Base-by-base conservation (phyloP, 1,140 invertebrate species). In the Microvelia longipes region DNA sequence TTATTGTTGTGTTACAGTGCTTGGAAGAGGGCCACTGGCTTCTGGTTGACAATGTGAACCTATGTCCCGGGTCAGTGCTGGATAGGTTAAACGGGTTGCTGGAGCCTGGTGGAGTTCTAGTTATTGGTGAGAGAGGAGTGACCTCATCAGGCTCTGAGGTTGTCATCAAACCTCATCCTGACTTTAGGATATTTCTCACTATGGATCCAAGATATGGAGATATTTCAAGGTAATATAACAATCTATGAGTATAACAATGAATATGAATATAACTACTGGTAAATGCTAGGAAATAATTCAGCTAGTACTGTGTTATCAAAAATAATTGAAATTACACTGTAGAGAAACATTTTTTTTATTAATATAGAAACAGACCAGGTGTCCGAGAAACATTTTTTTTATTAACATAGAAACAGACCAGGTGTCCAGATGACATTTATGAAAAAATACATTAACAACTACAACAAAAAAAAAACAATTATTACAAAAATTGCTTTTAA, bases 171-270 rank as follows among this genome's bases (percentile, higher is more conserved):
- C 94, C 96, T 1, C 94, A 99, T 79, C 82, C 86, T 35, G 86
- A 98, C 77, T 99, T 99, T 78, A 86, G 96, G 66, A 83, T 98
- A 24, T 96, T 99, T 77, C 85, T 99, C 35, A 90, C 94, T 0
- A 94, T 98, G 87, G 90, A 99, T 83, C 93, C 96, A 0, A 88
- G 88, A 75, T 88, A 93, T 82, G 96, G 95, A 0, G 93, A 97
- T 80, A 91, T 99, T 70, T 99, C 97, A 1, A 85, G 86, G 86
- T 87, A 79, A 75, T 69, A n/a, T n/a, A n/a, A n/a, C n/a, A n/a
- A n/a, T n/a, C n/a, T n/a, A 75, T 69, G 69, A 24, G 29, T 19
- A 26, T 35, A 13, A 67, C n/a, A 1, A 27, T 70, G 28, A 67
- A 28, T 60, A 19, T 60, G 35, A 60, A 19, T 60, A 60, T 5